Conservation (phyloP, 2,113 vertebrate species). For the Paramisgurnus dabryanus region DNA sequence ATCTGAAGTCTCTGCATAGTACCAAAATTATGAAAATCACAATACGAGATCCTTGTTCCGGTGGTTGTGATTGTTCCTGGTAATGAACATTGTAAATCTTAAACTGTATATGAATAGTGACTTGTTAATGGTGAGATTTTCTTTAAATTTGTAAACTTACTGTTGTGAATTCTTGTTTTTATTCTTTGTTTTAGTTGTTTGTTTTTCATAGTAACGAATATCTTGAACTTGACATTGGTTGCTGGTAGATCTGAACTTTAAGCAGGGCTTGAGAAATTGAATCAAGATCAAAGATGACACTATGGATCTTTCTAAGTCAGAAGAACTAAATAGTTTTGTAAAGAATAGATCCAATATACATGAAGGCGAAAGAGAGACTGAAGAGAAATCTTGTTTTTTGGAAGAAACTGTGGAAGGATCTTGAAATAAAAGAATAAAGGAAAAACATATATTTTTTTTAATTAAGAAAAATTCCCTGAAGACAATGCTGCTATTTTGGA, state of each 20-base stretch:
- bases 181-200: neutral
- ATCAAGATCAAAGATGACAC: neutral
- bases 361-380: neutral
- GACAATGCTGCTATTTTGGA: conserved; percentile 77
- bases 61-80: no score
- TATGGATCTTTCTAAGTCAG: neutral
- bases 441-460: neutral
- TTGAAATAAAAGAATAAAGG: neutral
- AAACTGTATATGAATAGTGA: no score
- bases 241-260: neutral
- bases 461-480: neutral
- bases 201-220: neutral
- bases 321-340: neutral
- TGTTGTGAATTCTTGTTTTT: no score
- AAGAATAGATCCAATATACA: neutral
- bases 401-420: neutral
- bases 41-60: no score
- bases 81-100: no score
- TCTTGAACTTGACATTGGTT: conserved; percentile 7
- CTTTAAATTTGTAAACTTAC: no score
- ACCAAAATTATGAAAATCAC: no score
- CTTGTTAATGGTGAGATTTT: no score
- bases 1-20: neutral
- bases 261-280: neutral
- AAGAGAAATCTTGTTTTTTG: neutral